Percentiles rank a stretch among this genome's conserved stretches.
These are phyloP conservation scores for Riparia riparia DNA, from an alignment of 2,113 vertebrate genomes.

Conservation along the genomic window DNA sequence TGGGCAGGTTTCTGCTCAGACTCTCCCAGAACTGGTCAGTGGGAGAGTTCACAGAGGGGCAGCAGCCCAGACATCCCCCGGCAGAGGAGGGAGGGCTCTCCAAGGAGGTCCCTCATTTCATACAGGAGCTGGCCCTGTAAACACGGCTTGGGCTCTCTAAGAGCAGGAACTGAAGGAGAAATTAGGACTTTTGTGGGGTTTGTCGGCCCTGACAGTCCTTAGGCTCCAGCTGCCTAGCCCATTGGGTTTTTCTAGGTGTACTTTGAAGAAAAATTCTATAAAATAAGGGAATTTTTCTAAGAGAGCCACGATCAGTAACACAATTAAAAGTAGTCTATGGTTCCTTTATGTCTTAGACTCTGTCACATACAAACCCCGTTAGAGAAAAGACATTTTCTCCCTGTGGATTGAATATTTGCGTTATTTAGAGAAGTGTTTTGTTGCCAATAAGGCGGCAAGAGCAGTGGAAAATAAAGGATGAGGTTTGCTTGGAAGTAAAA, in stretches of 20 bases:
- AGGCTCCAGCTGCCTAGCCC: neutral
- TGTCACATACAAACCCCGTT: neutral
- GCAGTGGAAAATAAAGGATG: neutral
- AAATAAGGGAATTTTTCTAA: neutral
- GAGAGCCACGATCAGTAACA: neutral
- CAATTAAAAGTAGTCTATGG: neutral
- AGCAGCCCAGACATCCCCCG: fast-evolving
- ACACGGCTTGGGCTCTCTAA: neutral
- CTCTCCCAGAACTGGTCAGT: neutral
- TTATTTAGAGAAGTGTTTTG: neutral
- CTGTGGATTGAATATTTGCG: neutral
- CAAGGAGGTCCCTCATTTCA: neutral
- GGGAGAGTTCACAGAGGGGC: neutral
- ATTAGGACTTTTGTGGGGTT: neutral
- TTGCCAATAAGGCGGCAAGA: neutral
- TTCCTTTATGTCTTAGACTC: neutral
- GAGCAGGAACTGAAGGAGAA: neutral
- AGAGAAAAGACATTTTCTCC: neutral
- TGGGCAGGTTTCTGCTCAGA: neutral
- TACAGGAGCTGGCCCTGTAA: neutral
- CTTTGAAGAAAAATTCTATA: neutral
- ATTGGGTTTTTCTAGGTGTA: neutral
- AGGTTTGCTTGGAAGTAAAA: neutral
- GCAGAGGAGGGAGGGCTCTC: neutral
- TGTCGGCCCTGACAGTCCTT: neutral